Evolutionary conservation across 2,113 vertebrate species (phyloP).

Genomic region (Brachypteracias leptosomus): DNA sequence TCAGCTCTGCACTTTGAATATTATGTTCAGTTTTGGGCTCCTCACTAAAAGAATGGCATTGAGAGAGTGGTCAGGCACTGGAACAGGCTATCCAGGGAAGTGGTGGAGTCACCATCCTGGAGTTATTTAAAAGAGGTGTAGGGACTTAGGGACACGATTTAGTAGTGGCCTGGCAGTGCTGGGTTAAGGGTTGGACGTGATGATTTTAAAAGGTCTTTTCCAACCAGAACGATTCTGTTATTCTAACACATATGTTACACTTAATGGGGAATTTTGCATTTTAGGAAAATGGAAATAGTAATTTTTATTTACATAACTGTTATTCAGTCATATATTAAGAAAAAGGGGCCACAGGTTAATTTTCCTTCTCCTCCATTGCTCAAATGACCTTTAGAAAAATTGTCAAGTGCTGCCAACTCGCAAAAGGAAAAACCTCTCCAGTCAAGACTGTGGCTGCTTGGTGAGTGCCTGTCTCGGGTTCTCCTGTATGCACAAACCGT

Average conservation of each 20-base stretch:
- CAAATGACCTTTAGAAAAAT: background rate
- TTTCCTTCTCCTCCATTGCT: background rate
- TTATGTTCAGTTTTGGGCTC: no score
- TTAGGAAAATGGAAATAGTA: background rate
- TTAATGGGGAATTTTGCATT: background rate
- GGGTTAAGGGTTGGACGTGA: background rate
- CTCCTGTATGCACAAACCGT: no score
- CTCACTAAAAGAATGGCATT: no score
- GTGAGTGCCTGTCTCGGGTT: fast-evolving
- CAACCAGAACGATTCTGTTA: background rate
- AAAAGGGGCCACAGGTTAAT: background rate
- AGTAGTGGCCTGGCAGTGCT: background rate
- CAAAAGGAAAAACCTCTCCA: background rate
- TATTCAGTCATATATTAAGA: background rate
- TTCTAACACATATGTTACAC: background rate
- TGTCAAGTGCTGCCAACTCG: background rate
- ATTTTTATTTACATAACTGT: background rate
- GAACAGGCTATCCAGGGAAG: no score
- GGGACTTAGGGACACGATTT: background rate
- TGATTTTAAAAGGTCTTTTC: background rate
- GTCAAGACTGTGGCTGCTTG: no score
- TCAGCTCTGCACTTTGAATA: no score
- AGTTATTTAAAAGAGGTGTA: background rate
- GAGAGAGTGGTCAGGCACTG: no score
- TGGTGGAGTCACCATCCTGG: background rate